Base-by-base conservation (phyloP, 2,888 invertebrate species). In the Mystacides longicornis region DNA sequence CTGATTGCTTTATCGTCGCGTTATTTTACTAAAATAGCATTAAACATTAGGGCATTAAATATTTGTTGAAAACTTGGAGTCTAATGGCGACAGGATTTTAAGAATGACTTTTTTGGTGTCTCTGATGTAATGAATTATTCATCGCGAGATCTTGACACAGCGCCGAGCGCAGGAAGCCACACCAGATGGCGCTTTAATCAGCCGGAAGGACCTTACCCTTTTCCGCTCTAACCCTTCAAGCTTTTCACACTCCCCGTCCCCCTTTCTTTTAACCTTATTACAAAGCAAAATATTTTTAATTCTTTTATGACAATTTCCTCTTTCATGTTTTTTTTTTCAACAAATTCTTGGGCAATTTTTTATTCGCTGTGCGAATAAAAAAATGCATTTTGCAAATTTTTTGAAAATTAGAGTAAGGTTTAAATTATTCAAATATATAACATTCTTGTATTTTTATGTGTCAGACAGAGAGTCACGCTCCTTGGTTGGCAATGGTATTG, bases 151-250 rank as follows among this genome's bases (percentile, higher is more conserved):
- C 57, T 47, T 55, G 47, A 51, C 53, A 54, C 52, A 33, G 49
- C 52, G 54, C 53, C 54, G 49, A 54, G 52, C 56, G 55, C 50
- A 48, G 47, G 51, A 51, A 45, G 31, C 42, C 51, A 42, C 42
- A 27, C 57, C 58, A 58, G 57, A 52, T 62, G 60, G 50, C 49
- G 56, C 52, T 55, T 60, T 58, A 58, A 58, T 60, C 57, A 55
- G 52, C 49, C 55, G 55, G 33, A 56, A 53, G 51, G 42, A n/a
- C 48, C 33, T 42, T 51, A 27, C 58, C 22, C 11, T 43, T n/a
- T 14, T 23, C 31, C 23, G 20, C 19, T 16, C 11, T 27, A 7
- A 27, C 27, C 5, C 27, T 27, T 27, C 7, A 27, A 27, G 27
- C 27, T 27, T 11, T 27, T 27, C 11, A 27, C 11, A 5, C 5